Evolutionary conservation across 92 coral and sea anemone genomes (phyloP).

Genomic region (Nematostella vectensis): DNA sequence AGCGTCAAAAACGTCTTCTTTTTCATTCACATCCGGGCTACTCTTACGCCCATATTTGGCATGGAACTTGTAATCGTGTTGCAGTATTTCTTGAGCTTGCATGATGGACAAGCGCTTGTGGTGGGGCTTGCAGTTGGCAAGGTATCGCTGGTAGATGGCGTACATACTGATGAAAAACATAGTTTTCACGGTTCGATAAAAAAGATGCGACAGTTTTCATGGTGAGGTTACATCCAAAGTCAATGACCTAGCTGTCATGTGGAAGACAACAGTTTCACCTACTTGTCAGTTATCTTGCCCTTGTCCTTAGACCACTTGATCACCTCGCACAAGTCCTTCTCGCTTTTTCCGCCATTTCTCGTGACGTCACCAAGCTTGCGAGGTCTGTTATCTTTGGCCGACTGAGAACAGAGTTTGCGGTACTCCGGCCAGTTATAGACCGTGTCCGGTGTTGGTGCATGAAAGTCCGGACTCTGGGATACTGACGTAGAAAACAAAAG

Average conservation of each 20-base stretch:
- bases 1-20: conserved; percentile 4
- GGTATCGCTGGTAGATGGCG: conserved; percentile 42
- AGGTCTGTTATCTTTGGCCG: conserved; percentile 6
- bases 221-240: too few relatives aligned
- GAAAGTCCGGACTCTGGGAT: not conserved
- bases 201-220: too few relatives aligned
- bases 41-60: conserved; percentile 54
- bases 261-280: too few relatives aligned
- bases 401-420: conserved; percentile 9
- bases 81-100: conserved; percentile 76
- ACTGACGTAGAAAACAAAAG: too few relatives aligned
- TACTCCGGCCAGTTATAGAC: not conserved
- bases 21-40: not conserved
- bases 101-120: conserved; percentile 66
- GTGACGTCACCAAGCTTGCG: conserved; percentile 9
- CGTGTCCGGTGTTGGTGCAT: not conserved
- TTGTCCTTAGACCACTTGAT: too few relatives aligned
- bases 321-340: conserved; percentile 13
- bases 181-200: too few relatives aligned
- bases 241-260: too few relatives aligned
- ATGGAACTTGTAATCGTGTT: conserved; percentile 59
- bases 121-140: conserved; percentile 63
- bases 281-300: conserved; percentile 17
- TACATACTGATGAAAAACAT: conserved; percentile 42
- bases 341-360: conserved; percentile 12